phyloP scores from a whole-genome alignment of 2,113 vertebrate species.

The Eulacestoma nigropectus region DNA sequence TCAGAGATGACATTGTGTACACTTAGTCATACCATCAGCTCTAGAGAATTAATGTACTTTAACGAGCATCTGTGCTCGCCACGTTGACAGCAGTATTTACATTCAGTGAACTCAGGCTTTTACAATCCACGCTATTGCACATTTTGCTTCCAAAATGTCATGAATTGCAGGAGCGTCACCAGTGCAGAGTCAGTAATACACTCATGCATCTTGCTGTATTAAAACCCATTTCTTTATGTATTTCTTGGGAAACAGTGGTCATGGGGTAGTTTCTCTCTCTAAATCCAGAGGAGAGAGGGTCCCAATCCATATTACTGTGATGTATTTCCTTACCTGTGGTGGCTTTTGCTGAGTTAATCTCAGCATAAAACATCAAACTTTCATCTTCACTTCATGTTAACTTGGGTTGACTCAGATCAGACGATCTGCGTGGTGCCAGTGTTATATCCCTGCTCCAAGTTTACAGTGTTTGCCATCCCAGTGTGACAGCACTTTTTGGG shows the following conservation, averaged over 20 bases:
- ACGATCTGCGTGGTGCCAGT: background rate
- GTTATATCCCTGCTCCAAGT: background rate
- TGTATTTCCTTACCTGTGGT: accelerated
- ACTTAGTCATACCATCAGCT: background rate
- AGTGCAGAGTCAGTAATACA: background rate
- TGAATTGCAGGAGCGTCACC: background rate
- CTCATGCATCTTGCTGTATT: background rate
- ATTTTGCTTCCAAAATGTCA: background rate
- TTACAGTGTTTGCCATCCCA: background rate
- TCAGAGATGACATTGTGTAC: background rate
- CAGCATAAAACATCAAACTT: background rate
- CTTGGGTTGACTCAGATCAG: background rate
- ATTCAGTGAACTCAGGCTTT: background rate
- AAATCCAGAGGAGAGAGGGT: background rate
- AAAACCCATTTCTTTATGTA: background rate
- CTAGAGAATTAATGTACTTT: background rate
- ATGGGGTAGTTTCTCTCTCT: background rate
- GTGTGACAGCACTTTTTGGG: background rate
- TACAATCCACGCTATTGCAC: background rate
- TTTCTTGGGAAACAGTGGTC: background rate
- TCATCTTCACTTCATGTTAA: background rate
- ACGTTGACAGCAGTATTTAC: background rate
- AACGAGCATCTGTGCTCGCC: background rate
- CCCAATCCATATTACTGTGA: background rate
- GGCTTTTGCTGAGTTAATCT: background rate